A percentile compares a stretch with the other conserved stretches of the same genome.
These are phyloP conservation scores for Gallinago jamesoni DNA, from an alignment of 2,113 vertebrate species.

Conservation along the genomic window DNA sequence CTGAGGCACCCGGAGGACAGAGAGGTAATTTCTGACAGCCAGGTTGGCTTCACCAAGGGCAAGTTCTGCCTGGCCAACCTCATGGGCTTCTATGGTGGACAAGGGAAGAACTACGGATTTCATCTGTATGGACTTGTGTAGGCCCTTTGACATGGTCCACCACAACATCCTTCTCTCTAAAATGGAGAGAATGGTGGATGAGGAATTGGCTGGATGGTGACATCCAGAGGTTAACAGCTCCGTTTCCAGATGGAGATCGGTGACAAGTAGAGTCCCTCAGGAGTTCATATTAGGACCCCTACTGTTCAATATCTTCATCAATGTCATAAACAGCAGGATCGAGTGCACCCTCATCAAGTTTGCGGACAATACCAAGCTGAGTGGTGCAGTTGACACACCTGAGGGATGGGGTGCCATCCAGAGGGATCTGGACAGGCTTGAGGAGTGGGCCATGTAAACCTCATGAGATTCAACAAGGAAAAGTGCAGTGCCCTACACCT, in stretches of 20 bases:
- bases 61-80: too few species aligned
- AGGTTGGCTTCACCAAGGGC: too few species aligned
- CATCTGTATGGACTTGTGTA: too few species aligned
- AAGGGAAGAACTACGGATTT: too few species aligned
- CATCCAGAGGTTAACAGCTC: neutral
- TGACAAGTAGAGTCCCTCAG: neutral
- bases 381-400: neutral
- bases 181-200: too few species aligned
- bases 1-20: neutral
- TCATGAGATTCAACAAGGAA: neutral
- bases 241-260: neutral
- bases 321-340: neutral
- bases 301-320: neutral
- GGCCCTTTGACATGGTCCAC: too few species aligned
- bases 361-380: neutral
- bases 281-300: neutral
- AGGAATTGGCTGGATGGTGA: neutral
- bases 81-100: too few species aligned
- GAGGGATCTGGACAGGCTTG: neutral
- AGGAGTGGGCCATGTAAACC: neutral
- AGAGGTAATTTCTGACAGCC: too few species aligned
- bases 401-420: neutral
- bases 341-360: neutral
- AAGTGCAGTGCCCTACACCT: neutral
- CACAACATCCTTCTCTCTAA: too few species aligned